Base-by-base conservation (phyloP, 2,797 vertebrate species). In the Falco naumanni region DNA sequence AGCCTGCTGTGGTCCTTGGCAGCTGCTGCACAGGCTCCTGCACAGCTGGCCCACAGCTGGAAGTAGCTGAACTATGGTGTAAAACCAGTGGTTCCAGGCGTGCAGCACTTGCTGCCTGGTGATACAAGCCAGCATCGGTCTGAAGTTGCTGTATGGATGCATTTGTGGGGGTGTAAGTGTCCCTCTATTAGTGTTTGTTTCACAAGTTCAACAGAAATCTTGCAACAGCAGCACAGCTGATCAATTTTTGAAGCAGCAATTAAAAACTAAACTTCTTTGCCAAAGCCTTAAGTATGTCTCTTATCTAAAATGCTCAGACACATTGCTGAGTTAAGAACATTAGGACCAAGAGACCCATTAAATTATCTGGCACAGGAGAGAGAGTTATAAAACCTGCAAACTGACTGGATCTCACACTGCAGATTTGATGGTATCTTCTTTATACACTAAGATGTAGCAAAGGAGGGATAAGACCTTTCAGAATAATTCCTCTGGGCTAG, bases 181-280 rank as follows among this genome's bases (percentile, higher is more conserved):
- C 71, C 13, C 0, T 29, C 64, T 65, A 1, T 56, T 75, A 47
- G 91, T 13, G 12, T 28, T 68, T 3, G 0, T 74, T 89, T 43
- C 70, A 17, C 7, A 48, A 83, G 39, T 51, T 92, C 78, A 64
- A 66, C 39, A 26, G 26, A 80, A 63, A 21, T n/a, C 80, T 86
- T 69, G 93, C 78, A 68, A 20, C 39, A 85, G 84, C 89, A 95
- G 96, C 64, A 72, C 1, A 11, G 51, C 50, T 89, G 88, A 97
- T 97, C 88, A 87, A 92, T 96, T 95, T 97, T 95, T 96, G 86
- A 96, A 96, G 79, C 41, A 61, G 54, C 74, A 85, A 95, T 98
- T 98, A 97, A 97, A 97, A 95, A 90, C 87, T 90, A 77, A 96
- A 94, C 84, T 97, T 84, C 95, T 97, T 95, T 97, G 96, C 97